These are phyloP conservation scores for Corbicula japonica DNA, from an alignment of 2,888 invertebrate species.

Conservation along the genomic window DNA sequence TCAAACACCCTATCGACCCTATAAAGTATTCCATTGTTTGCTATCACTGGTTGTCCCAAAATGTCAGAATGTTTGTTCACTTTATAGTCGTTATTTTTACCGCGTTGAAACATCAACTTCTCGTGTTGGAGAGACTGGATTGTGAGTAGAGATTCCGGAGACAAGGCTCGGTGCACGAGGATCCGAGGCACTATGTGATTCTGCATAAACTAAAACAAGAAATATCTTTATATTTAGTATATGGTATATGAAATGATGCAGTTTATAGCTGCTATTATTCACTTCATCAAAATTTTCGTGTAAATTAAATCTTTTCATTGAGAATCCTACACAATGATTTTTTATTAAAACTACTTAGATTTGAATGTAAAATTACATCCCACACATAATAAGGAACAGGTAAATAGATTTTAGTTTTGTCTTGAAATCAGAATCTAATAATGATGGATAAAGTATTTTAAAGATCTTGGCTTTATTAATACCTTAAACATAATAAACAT, in stretches of 20 bases:
- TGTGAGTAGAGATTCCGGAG: conserved; percentile 62
- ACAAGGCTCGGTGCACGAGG: conserved; percentile 66
- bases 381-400: not conserved
- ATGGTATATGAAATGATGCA: not conserved
- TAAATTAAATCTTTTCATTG: not conserved
- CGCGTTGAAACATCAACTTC: conserved; percentile 64
- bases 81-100: conserved; percentile 49
- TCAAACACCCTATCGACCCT: conserved; percentile 74
- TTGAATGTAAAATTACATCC: not conserved
- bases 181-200: conserved; percentile 86
- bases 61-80: conserved; percentile 71
- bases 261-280: not conserved
- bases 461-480: no score
- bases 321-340: not conserved
- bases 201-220: conserved; percentile 84
- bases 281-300: not conserved
- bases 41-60: conserved; percentile 63
- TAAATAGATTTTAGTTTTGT: no score
- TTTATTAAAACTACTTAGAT: not conserved
- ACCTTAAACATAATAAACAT: no score
- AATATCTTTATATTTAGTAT: not conserved
- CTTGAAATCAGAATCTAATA: no score
- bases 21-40: conserved; percentile 76
- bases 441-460: no score
- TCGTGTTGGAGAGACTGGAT: conserved; percentile 71